Evolutionary conservation across 2,797 vertebrate genomes (phyloP), one percentile per base, ranked within the genome.

Genomic region (Artibeus jamaicensis): DNA sequence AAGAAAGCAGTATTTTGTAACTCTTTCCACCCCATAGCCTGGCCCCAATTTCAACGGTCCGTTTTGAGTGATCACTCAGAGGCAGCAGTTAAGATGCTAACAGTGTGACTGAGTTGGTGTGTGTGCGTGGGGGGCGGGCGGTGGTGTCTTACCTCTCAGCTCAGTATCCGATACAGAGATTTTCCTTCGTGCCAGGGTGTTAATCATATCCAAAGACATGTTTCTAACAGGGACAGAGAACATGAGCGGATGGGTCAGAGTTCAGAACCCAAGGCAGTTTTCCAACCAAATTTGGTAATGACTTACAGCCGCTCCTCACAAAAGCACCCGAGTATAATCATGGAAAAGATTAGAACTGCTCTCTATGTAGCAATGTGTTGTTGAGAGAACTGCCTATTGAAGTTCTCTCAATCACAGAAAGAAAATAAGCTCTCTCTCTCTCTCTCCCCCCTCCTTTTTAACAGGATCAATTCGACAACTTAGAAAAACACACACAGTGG

Each of bases 381-480:
- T 93, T 86, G 29, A 62, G 83, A 89, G 93, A 42, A 50, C 83
- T 50, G 92, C 86, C 89, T 86, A 59, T 48, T 81, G 82, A 78
- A 88, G 32, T 94, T 79, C 55, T 62, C 95, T 57, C 87, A 0
- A 82, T 96, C 88, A 92, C 81, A 95, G 3, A 70, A 55, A 97
- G 93, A 94, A 84, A 46, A 3, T 67, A 96, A 98, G 93, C 65
- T 37, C 6, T 87, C 46, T 94, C 39, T 86, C 37, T 81, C 2
- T 77, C 2, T 91, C 19, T 94, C 6, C 86, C n/a, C n/a, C n/a
- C 92, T 97, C 11, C 10, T 50, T n/a, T 73, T 44, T 9, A 96
- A 96, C 98, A 99, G 99, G 99, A 99, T 98, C 99, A 99, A 98
- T 99, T 99, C 98, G 99, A 99, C 97, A 99, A 99, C 98, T 97